phyloP scores from a whole-genome alignment of 2,797 vertebrate genomes.

The Simalia tracyae region DNA sequence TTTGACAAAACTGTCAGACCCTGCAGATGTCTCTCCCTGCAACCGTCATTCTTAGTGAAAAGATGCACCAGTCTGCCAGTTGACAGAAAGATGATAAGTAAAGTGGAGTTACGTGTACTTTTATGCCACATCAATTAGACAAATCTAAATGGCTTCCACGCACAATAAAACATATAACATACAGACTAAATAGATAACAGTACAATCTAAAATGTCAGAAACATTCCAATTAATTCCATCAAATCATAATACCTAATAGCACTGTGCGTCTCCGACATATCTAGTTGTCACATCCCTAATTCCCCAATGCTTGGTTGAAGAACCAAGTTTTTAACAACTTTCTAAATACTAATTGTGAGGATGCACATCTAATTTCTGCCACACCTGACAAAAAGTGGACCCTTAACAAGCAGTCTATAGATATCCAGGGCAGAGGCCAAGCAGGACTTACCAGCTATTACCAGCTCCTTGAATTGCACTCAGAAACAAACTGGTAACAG shows the following conservation, averaged over 20 bases:
- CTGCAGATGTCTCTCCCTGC: neutral
- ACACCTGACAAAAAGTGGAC: too few species aligned
- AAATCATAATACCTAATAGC: neutral
- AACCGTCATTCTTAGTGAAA: neutral
- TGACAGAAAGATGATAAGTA: neutral
- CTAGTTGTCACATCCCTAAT: neutral
- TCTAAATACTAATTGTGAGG: neutral
- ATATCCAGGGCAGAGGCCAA: too few species aligned
- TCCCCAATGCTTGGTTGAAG: neutral
- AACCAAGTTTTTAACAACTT: neutral
- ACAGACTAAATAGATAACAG: neutral
- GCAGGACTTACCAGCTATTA: too few species aligned
- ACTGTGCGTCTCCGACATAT: neutral
- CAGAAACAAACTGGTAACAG: too few species aligned
- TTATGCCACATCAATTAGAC: neutral
- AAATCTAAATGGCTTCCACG: neutral
- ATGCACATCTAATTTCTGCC: neutral
- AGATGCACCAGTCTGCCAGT: neutral
- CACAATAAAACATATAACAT: neutral
- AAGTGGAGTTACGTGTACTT: neutral
- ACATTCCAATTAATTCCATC: neutral
- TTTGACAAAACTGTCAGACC: neutral
- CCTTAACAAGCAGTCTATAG: too few species aligned
- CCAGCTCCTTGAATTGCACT: too few species aligned
- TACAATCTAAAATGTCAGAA: neutral